Percentiles rank a stretch among this genome's conserved stretches.
These are phyloP conservation scores for Mormyrus hasselquistii DNA, from an alignment of 2,797 vertebrate genomes.

Conservation along the genomic window DNA sequence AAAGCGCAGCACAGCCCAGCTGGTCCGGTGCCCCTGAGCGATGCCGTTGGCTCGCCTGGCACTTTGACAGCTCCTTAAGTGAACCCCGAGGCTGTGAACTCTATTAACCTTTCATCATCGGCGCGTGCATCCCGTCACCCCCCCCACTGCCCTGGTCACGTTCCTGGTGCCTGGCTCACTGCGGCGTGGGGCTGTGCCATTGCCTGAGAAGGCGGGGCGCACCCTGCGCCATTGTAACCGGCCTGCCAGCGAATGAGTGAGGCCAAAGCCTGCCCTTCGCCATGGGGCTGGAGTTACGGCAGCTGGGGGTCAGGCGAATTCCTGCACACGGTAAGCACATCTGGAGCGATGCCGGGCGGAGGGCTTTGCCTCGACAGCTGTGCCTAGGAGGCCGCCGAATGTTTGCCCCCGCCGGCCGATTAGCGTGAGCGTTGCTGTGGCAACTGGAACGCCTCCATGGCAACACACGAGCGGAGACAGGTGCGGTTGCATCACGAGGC, in stretches of 20 bases:
- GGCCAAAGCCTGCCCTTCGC: background rate
- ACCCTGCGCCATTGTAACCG: background rate
- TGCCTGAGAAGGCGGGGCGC: background rate
- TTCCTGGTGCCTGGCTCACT: background rate
- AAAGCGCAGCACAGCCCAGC: background rate
- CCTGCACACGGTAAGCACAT: conserved; percentile 60
- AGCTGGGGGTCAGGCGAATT: conserved; percentile 58
- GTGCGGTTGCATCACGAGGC: conserved; percentile 74
- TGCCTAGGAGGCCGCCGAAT: conserved; percentile 56
- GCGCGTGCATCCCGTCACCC: background rate
- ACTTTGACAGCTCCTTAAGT: background rate
- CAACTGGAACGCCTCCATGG: conserved; percentile 77
- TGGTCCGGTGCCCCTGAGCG: background rate
- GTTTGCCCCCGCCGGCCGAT: conserved; percentile 70
- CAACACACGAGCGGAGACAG: conserved; percentile 76
- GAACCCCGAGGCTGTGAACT: background rate
- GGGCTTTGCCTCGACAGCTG: conserved; percentile 52
- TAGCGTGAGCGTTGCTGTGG: conserved; percentile 76
- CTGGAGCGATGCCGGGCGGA: conserved; percentile 42
- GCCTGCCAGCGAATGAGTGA: background rate
- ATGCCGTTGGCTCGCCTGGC: background rate
- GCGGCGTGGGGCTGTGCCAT: background rate
- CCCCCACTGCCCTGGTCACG: background rate
- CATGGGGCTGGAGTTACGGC: background rate
- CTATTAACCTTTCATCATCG: conserved; percentile 15